phyloP scores from a whole-genome alignment of 2,888 invertebrate genomes.

The Orthonychiurus folsomi region DNA sequence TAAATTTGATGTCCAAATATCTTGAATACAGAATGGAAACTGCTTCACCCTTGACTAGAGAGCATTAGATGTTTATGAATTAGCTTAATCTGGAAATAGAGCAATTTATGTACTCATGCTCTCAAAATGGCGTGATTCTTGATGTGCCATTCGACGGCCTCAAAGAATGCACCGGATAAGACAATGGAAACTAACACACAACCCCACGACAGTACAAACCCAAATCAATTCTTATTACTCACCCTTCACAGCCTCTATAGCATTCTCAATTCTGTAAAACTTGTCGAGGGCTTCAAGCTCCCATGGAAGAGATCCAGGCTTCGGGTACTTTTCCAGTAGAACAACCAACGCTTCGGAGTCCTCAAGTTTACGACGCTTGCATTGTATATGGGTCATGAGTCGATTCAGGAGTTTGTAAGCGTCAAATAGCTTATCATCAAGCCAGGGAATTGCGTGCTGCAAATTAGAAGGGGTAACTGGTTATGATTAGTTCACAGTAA shows the following conservation, averaged over 20 bases:
- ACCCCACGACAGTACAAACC: background rate
- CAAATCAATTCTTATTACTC: too few relatives aligned
- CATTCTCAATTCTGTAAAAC: background rate
- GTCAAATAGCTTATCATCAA: slow-evolving; percentile 34
- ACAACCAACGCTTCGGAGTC: background rate
- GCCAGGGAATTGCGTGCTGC: slow-evolving; percentile 25
- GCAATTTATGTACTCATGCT: too few relatives aligned
- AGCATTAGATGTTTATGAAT: too few relatives aligned
- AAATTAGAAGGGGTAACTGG: too few relatives aligned
- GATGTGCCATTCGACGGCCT: too few relatives aligned
- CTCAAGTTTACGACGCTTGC: background rate
- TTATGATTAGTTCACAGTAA: too few relatives aligned
- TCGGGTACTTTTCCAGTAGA: background rate
- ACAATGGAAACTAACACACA: background rate
- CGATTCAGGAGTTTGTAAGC: slow-evolving; percentile 18
- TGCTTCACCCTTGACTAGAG: background rate
- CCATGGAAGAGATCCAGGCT: background rate
- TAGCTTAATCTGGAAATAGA: too few relatives aligned
- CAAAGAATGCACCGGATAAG: too few relatives aligned
- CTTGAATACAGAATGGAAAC: background rate
- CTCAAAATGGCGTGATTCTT: too few relatives aligned
- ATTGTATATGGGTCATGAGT: background rate
- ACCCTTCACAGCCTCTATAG: background rate
- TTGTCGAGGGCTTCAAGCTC: background rate
- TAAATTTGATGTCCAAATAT: background rate